phyloP scores from a whole-genome alignment of 2,888 invertebrate genomes.

The Apamea crenata region DNA sequence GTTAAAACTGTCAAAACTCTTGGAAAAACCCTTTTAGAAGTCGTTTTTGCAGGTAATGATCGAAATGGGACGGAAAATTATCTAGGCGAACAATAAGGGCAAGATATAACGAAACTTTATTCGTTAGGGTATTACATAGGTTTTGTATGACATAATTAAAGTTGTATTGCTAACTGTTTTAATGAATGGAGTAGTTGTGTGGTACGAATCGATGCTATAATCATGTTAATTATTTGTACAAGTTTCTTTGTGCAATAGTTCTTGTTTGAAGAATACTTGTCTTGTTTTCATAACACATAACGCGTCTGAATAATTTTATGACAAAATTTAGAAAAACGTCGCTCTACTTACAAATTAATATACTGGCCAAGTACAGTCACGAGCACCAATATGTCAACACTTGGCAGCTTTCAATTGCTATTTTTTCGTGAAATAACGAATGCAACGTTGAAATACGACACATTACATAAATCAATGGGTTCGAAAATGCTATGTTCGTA shows the following conservation, averaged over 20 bases:
- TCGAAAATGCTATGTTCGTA: too few species aligned
- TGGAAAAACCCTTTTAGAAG: constrained; percentile 39
- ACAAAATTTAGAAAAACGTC: neutral
- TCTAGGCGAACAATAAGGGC: neutral
- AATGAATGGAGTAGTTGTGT: neutral
- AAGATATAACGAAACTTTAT: neutral
- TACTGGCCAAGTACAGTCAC: too few species aligned
- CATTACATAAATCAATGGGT: too few species aligned
- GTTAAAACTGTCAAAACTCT: constrained; percentile 11
- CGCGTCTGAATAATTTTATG: neutral
- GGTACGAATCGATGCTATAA: constrained; percentile 9
- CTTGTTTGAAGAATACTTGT: neutral
- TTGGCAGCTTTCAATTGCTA: too few species aligned
- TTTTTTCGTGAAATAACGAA: too few species aligned
- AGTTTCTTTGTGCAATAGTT: constrained; percentile 4
- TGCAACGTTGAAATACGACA: too few species aligned
- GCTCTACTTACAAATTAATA: neutral
- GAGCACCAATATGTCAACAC: too few species aligned
- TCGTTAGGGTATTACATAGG: neutral
- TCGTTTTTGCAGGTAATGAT: constrained; percentile 44
- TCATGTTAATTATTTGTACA: constrained; percentile 6
- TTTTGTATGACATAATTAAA: neutral
- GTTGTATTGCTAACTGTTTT: neutral
- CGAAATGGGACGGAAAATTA: constrained; percentile 10
- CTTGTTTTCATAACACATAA: constrained; percentile 10